These are phyloP conservation scores for Arrhamphus sclerolepis DNA, from an alignment of 2,797 vertebrate genomes.

Conservation along the genomic window DNA sequence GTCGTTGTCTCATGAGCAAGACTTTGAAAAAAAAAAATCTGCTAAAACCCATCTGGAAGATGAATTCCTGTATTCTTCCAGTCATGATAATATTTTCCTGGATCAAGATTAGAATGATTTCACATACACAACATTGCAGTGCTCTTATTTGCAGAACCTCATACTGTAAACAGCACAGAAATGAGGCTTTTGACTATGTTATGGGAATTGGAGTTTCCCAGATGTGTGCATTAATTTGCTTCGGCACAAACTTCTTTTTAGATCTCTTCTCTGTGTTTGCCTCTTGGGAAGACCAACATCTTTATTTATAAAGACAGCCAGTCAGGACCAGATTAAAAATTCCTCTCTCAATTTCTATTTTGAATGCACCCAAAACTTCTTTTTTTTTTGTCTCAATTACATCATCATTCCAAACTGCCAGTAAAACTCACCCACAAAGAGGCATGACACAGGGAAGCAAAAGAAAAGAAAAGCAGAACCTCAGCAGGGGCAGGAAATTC, in stretches of 20 bases:
- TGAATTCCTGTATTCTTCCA: slow-evolving; percentile 52
- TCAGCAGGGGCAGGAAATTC: slow-evolving; percentile 46
- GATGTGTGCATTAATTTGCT: slow-evolving; percentile 19
- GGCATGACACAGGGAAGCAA: slow-evolving; percentile 49
- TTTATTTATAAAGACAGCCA: slow-evolving; percentile 70
- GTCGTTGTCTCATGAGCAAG: slow-evolving; percentile 52
- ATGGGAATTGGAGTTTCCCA: slow-evolving; percentile 23
- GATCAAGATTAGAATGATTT: slow-evolving; percentile 54
- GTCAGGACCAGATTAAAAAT: slow-evolving; percentile 71
- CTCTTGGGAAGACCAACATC: slow-evolving; percentile 57
- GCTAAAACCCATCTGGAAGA: slow-evolving; percentile 50
- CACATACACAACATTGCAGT: slow-evolving; percentile 41
- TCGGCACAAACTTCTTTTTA: slow-evolving; percentile 18
- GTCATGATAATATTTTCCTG: slow-evolving; percentile 65
- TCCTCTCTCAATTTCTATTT: slow-evolving; percentile 75
- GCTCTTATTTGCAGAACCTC: slow-evolving; percentile 50
- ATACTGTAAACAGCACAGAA: slow-evolving; percentile 49
- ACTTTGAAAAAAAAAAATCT: slow-evolving; percentile 46
- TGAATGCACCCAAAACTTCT: slow-evolving; percentile 67
- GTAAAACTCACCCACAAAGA: slow-evolving; percentile 58
- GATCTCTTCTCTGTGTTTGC: slow-evolving; percentile 15
- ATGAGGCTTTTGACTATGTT: slow-evolving; percentile 38
- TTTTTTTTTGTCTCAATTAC: slow-evolving; percentile 73
- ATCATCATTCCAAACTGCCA: slow-evolving; percentile 65
- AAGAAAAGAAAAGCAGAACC: slow-evolving; percentile 32